Evolutionary conservation across 2,888 invertebrate genomes (phyloP).

Genomic region (Lycocerus yunnanus): DNA sequence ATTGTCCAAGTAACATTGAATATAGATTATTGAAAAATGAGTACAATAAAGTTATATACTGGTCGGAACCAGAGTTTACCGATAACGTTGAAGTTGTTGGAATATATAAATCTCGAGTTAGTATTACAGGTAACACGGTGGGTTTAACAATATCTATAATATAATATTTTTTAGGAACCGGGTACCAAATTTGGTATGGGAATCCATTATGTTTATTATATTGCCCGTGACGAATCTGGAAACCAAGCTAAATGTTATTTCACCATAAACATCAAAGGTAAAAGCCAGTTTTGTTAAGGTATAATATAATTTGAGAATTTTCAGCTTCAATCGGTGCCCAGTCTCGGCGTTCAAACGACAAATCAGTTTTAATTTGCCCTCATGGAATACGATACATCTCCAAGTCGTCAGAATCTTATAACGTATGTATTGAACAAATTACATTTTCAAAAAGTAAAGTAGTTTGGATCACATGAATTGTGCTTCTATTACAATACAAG

Average conservation of each 20-base stretch:
- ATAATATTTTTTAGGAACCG: constrained; percentile 57
- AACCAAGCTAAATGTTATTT: constrained; percentile 68
- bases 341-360: constrained; percentile 37
- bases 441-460: constrained; percentile 2
- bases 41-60: constrained; percentile 61
- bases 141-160: neutral
- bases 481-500: too few species aligned
- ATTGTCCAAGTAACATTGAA: constrained; percentile 67
- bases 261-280: constrained; percentile 64
- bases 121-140: neutral
- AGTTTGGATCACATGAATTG: too few species aligned
- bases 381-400: constrained; percentile 49
- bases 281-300: constrained; percentile 15
- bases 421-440: constrained; percentile 39
- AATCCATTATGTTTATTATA: constrained; percentile 65
- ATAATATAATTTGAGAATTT: constrained; percentile 15
- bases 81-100: constrained; percentile 62
- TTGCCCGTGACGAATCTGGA: constrained; percentile 67
- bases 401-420: constrained; percentile 42
- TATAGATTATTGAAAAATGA: constrained; percentile 61
- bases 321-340: constrained; percentile 32
- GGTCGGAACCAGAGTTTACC: constrained; percentile 68
- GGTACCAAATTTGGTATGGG: constrained; percentile 65
- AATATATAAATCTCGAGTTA: constrained; percentile 65
- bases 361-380: constrained; percentile 50